Base-by-base conservation (phyloP, 2,113 vertebrate species). In the Xyliphius kryptos region DNA sequence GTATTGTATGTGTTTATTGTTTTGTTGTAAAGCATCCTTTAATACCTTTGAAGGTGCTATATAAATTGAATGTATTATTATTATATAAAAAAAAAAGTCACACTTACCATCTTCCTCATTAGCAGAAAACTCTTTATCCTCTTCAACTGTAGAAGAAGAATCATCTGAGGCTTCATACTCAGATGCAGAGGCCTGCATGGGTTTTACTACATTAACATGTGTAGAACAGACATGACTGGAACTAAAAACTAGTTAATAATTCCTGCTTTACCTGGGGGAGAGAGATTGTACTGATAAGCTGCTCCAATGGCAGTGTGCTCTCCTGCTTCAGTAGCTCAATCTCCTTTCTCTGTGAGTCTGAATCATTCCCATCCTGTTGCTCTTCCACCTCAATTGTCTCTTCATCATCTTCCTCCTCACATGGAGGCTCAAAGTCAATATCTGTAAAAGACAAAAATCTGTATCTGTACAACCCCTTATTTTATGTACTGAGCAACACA, bases 381-480 rank as follows among this genome's bases (percentile, higher is more conserved):
- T 95, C 92, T 77, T 94, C 92, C 67, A 92, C 89, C 59, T 94
- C 92, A 40, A 95, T 91, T 0, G 92, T 95, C 78, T 91, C 91
- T 73, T 95, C 92, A 52, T 95, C 92, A 53, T 95, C 92, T 5
- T 92, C 91, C 64, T 93, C 92, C 61, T 92, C 91, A 56, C 84
- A 86, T 6, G 85, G 87, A 68, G 92, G 92, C 63, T 94, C 90
- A 77, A 94, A 95, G 78, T 95, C 92, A 76, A 89, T 77, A 82
- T 92, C 91, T 92, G n/a, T n/a, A n/a, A n/a, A n/a, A n/a, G n/a
- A n/a, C n/a, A n/a, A n/a, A n/a, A n/a, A n/a, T n/a, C n/a, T n/a
- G n/a, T n/a, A n/a, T n/a, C n/a, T n/a, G n/a, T n/a, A n/a, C n/a
- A n/a, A n/a, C n/a, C n/a, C n/a, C n/a, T n/a, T n/a, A n/a, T n/a